Evolutionary conservation across 2,797 vertebrate genomes (phyloP), one percentile per base, ranked within the genome.

Genomic region (Lacerta bilineata): DNA sequence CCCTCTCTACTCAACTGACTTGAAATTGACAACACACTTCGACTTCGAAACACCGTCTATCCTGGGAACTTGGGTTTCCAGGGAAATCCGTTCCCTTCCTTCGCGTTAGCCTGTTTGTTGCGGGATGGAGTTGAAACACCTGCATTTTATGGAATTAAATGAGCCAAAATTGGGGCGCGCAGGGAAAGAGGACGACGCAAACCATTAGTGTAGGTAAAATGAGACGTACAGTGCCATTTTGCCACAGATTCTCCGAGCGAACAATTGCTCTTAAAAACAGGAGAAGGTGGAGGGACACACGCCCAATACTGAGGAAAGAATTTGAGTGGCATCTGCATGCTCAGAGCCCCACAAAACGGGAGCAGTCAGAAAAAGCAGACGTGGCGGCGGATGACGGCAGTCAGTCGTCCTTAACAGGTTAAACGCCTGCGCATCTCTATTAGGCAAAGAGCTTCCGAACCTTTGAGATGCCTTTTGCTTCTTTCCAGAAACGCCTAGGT

Each of bases 121-220:
- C 8, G 46, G 1, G 1, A 29, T 27, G 55, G 2, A 11, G 33
- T 27, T 50, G 13, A 55, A 36, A 25, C 3, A 1, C 29, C 36
- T 61, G 18, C 79, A 39, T 23, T 1, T 33, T 33, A 11, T 43
- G 27, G 43, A 39, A 81, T 13, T 25, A 39, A 36, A 46, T 39
- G 39, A 81, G 33, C 33, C 36, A 46, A 71, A 83, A 83, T 18
- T 46, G 66, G 18, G 39, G 20, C 3, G 18, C 17, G 29, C 17
- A 66, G 23, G 36, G 11, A 81, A 10, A 13, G 46, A 18, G 81
- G 15, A 18, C 11, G 55, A 46, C 4, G 61, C 15, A 77, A 8
- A 77, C 1, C 23, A 1, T 0, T 20, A 29, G 29, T 27, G n/a
- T n/a, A 64, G 8, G 9, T 3, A 43, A 18, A 4, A n/a, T 0